A percentile compares a stretch with the other conserved stretches of the same genome.
Conservation (phyloP, 2,113 vertebrate species). For the Callocephalon fimbriatum region DNA sequence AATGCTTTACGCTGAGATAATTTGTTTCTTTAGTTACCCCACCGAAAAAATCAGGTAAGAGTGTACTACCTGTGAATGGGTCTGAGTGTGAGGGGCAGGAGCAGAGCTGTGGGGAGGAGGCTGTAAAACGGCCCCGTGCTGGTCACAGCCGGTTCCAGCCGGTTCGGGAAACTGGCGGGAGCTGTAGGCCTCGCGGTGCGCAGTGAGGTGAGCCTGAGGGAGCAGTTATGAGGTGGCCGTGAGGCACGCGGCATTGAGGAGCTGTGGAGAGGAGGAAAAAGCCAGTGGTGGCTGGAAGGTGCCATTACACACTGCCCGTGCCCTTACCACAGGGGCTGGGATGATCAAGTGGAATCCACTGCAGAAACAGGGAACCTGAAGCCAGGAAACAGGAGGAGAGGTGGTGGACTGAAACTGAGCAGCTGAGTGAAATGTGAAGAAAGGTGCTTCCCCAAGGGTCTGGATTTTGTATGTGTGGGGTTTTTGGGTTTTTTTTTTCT, state of each 20-base stretch:
- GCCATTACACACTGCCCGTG: rapidly evolving
- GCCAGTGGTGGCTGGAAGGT: rapidly evolving
- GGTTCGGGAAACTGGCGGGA: background rate
- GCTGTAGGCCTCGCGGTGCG: rapidly evolving
- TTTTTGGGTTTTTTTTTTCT: background rate
- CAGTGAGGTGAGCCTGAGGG: background rate
- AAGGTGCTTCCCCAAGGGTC: background rate
- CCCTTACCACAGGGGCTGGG: rapidly evolving
- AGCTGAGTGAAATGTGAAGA: rapidly evolving
- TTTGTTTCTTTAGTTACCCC: rapidly evolving
- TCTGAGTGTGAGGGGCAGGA: background rate
- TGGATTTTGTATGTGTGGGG: background rate
- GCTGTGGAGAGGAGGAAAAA: too few species aligned
- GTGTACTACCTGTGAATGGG: rapidly evolving
- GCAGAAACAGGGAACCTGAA: rapidly evolving
- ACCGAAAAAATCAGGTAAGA: rapidly evolving
- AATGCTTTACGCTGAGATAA: too few species aligned
- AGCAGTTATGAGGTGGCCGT: rapidly evolving
- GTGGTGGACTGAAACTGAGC: background rate
- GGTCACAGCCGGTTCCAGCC: too few species aligned
- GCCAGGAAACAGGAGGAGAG: background rate
- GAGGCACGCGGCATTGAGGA: rapidly evolving
- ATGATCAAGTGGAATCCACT: rapidly evolving
- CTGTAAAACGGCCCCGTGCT: rapidly evolving
- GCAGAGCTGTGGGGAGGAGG: background rate